Conservation (phyloP, 1,140 invertebrate genomes). For the Brachionus rubens region DNA sequence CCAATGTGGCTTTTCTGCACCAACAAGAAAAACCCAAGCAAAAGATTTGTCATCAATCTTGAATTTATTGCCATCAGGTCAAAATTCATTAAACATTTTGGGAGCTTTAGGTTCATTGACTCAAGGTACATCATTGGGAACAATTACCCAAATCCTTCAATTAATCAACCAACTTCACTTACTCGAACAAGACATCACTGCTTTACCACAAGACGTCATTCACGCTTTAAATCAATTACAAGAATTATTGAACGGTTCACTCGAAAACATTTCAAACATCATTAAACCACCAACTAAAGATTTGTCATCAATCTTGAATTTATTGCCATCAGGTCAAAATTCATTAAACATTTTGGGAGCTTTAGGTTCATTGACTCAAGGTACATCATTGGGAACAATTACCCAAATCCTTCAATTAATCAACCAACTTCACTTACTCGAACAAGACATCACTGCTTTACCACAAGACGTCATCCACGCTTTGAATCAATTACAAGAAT, state of each 20-base stretch:
- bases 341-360: not conserved
- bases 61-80: slow-evolving; percentile 13
- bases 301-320: slow-evolving; percentile 9
- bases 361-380: slow-evolving; percentile 5
- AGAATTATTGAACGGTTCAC: not conserved
- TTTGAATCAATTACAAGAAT: slow-evolving; percentile 20
- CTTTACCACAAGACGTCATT: slow-evolving; percentile 23
- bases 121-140: slow-evolving; percentile 6
- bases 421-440: slow-evolving; percentile 6
- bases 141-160: not conserved
- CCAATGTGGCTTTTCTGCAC: not conserved
- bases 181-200: slow-evolving; percentile 1
- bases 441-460: slow-evolving; percentile 16
- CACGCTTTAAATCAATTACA: slow-evolving; percentile 34
- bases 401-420: not conserved
- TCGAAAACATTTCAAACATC: slow-evolving; percentile 15
- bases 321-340: slow-evolving; percentile 17
- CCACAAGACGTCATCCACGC: slow-evolving; percentile 33
- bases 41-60: slow-evolving; percentile 28
- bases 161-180: slow-evolving; percentile 28
- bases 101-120: not conserved
- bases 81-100: slow-evolving; percentile 7
- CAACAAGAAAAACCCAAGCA: not conserved
- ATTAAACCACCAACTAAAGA: slow-evolving; percentile 9
- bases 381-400: slow-evolving; percentile 7